These are phyloP conservation scores for Apeltes quadracus DNA, from an alignment of 2,113 vertebrate species.

Conservation along the genomic window DNA sequence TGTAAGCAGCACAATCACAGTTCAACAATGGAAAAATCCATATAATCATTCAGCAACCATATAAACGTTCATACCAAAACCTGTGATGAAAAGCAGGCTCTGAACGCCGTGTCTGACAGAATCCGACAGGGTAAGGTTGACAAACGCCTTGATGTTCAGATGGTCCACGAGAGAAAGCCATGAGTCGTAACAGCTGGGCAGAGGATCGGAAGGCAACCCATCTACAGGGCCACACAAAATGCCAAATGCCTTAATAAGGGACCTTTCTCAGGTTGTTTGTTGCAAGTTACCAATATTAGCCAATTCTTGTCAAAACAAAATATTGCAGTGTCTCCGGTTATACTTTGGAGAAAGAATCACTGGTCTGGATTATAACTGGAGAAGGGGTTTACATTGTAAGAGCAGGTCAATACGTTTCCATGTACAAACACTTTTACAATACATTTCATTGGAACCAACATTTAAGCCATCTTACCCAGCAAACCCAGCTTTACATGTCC, in stretches of 20 bases:
- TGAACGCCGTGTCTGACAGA: conserved; percentile 84
- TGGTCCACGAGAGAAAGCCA: conserved; percentile 88
- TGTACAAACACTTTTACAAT: not conserved
- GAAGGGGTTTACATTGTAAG: not conserved
- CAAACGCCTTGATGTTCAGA: conserved; percentile 88
- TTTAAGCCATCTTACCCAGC: conserved; percentile 80
- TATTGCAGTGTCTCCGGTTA: not conserved
- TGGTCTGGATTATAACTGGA: not conserved
- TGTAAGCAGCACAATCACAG: not conserved
- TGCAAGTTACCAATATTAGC: not conserved
- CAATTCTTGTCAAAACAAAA: not conserved
- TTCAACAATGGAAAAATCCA: not conserved
- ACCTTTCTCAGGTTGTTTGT: not conserved
- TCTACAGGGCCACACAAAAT: conserved; percentile 69
- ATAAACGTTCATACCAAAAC: conserved; percentile 80
- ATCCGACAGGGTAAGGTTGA: conserved; percentile 86
- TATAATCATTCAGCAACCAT: not conserved
- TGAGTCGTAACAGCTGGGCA: conserved; percentile 83
- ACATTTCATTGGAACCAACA: not conserved
- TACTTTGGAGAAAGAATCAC: not conserved
- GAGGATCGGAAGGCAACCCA: conserved; percentile 81
- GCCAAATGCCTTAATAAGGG: not conserved
- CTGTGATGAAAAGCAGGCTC: conserved; percentile 89
- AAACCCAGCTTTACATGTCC: conserved; percentile 89
- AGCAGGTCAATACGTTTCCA: not conserved